Conservation (phyloP, 2,113 vertebrate genomes). For the Ptilonorhynchus violaceus region DNA sequence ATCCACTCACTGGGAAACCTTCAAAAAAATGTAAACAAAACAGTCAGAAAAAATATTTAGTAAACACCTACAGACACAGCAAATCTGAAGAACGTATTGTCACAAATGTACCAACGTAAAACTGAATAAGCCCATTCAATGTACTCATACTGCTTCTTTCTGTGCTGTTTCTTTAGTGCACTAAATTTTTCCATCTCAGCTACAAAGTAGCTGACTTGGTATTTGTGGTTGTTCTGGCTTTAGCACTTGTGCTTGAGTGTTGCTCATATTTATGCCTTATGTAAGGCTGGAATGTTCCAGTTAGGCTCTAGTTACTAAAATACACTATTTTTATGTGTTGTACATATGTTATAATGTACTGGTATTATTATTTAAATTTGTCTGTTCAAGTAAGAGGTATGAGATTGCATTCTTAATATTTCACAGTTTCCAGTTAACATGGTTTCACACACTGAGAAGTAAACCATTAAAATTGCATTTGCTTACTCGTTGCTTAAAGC, state of each 20-base stretch:
- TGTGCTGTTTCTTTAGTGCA: not conserved
- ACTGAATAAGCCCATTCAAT: not conserved
- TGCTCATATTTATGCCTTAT: not conserved
- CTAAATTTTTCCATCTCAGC: not conserved
- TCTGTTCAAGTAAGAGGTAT: not conserved
- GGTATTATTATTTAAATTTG: not conserved
- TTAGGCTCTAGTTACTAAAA: not conserved
- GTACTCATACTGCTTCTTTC: not conserved
- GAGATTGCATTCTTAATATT: not conserved
- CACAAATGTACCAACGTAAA: not conserved
- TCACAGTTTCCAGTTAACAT: not conserved
- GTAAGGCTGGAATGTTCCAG: not conserved
- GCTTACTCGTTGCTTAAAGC: not conserved
- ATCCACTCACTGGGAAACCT: slow-evolving; percentile 94
- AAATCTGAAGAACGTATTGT: not conserved
- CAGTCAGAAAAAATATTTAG: slow-evolving; percentile 58
- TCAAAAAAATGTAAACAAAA: slow-evolving; percentile 66
- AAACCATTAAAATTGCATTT: not conserved
- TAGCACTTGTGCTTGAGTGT: not conserved
- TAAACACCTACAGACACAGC: slow-evolving; percentile 1
- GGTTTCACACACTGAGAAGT: not conserved
- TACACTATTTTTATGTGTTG: not conserved
- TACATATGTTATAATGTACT: not conserved
- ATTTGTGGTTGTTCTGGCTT: not conserved
- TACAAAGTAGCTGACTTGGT: not conserved